Base-by-base conservation (phyloP, 64 coral and sea anemone genomes). In the Astreopora myriophthalma region DNA sequence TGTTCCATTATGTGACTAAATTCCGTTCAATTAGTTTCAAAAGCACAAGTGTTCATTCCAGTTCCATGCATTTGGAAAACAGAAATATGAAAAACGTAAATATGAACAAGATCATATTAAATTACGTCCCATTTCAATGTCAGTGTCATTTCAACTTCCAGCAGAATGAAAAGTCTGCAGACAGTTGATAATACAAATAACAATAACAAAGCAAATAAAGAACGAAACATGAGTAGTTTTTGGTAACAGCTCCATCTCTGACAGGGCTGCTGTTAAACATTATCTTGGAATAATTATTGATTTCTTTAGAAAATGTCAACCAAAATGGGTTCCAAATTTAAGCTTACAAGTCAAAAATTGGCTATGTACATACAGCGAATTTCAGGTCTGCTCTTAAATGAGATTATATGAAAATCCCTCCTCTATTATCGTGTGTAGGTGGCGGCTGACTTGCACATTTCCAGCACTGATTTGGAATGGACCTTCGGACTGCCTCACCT, bases 341-440 rank as follows among this genome's bases (percentile, higher is more conserved):
- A 61, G 57, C 14, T 61, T 61, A 61, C 57, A 4, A 61, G 57
- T 61, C 57, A 61, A 61, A 61, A 61, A 61, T 61, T 19, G 57
- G 57, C 57, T 61, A 61, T 61, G 57, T 61, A 61, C 57, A 61
- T 61, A 19, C 57, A 61, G 57, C 19, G 57, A 61, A 61, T 61
- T 61, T 61, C 57, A 61, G 57, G 57, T 61, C 57, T 61, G 20
- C 57, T 7, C 20, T 55, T 58, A 80, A 55, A 79, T 49, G 52
- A 79, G 76, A 79, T 79, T 79, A 79, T 79, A 79, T 79, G 76
- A 55, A 81, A 81, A 81, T 81, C 77, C 42, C 25, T 81, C 42
- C 46, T 80, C 39, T 80, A 80, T 80, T 44, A 51, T 80, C 11
- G n/a, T 44, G 76, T 44, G 76, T 55, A 80, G 76, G 37, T 80